Conservation (phyloP, 92 coral and sea anemone species). For the Plumapathes pennacea region DNA sequence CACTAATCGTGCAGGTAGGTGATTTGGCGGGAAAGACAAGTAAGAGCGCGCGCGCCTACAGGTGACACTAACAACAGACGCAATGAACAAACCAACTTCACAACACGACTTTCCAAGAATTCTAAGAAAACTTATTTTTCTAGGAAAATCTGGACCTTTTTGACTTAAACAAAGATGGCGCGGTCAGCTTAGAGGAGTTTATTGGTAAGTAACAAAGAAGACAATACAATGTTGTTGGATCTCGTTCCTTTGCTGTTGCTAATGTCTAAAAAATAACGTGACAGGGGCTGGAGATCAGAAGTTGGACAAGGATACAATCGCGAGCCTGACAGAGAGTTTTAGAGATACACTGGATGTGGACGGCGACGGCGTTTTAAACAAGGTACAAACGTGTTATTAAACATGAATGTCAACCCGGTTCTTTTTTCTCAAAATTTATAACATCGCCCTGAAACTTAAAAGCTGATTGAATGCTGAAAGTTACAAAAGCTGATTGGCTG, state of each 20-base stretch:
- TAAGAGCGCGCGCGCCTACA: neutral
- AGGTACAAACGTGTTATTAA: too few relatives aligned
- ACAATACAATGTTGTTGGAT: too few relatives aligned
- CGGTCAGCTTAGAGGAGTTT: slow-evolving; percentile 56
- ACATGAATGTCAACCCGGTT: too few relatives aligned
- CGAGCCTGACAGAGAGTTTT: slow-evolving; percentile 43
- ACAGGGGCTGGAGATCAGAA: slow-evolving; percentile 19
- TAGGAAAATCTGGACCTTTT: slow-evolving; percentile 66
- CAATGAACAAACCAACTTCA: too few relatives aligned
- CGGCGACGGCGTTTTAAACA: slow-evolving; percentile 64
- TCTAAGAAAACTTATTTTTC: neutral
- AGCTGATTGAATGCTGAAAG: too few relatives aligned
- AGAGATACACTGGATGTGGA: slow-evolving; percentile 60
- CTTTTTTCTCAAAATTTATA: too few relatives aligned
- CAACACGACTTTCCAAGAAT: too few relatives aligned
- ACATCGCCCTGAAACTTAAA: too few relatives aligned
- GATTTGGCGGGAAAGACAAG: neutral
- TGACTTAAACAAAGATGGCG: slow-evolving; percentile 66
- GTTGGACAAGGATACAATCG: slow-evolving; percentile 2
- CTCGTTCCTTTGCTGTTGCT: neutral
- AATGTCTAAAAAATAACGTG: neutral
- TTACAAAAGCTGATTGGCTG: too few relatives aligned
- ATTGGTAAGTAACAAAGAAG: slow-evolving; percentile 36
- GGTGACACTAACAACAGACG: too few relatives aligned
- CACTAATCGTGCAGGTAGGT: slow-evolving; percentile 57